Evolutionary conservation across 92 coral and sea anemone species (phyloP).

Genomic region (Porites lobata): DNA sequence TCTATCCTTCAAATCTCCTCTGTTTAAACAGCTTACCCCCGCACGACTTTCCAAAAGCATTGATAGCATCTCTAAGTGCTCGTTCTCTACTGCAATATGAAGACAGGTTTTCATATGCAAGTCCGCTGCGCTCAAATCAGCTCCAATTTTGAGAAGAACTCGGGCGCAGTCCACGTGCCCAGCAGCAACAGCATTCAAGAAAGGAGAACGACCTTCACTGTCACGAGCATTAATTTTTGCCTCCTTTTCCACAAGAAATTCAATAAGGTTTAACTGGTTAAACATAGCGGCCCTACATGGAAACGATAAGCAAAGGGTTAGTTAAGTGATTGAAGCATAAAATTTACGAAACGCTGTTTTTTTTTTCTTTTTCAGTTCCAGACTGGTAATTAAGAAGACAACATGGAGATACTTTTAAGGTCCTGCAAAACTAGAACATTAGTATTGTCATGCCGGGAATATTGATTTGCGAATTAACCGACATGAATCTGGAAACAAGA

Average conservation of each 20-base stretch:
- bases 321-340: neutral
- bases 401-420: too few species aligned
- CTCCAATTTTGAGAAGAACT: slow-evolving; percentile 55
- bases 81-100: slow-evolving; percentile 76
- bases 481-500: too few species aligned
- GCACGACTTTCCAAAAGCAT: slow-evolving; percentile 50
- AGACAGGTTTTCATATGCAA: slow-evolving; percentile 59
- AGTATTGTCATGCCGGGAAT: neutral
- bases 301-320: neutral
- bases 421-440: neutral
- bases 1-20: slow-evolving; percentile 68
- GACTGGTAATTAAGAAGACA: too few species aligned
- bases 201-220: slow-evolving; percentile 60
- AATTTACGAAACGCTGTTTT: too few species aligned
- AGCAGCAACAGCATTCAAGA: slow-evolving; percentile 75
- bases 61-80: slow-evolving; percentile 51
- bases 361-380: too few species aligned
- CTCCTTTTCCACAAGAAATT: slow-evolving; percentile 66
- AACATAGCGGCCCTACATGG: slow-evolving; percentile 46
- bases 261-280: slow-evolving; percentile 48
- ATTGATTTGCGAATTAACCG: too few species aligned
- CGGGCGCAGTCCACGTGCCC: slow-evolving; percentile 43
- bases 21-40: slow-evolving; percentile 37
- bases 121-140: slow-evolving; percentile 63
- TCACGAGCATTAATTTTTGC: slow-evolving; percentile 69